Percentiles rank a stretch among this genome's conserved stretches.
Conservation (phyloP, 2,113 vertebrate genomes). For the Colius striatus region DNA sequence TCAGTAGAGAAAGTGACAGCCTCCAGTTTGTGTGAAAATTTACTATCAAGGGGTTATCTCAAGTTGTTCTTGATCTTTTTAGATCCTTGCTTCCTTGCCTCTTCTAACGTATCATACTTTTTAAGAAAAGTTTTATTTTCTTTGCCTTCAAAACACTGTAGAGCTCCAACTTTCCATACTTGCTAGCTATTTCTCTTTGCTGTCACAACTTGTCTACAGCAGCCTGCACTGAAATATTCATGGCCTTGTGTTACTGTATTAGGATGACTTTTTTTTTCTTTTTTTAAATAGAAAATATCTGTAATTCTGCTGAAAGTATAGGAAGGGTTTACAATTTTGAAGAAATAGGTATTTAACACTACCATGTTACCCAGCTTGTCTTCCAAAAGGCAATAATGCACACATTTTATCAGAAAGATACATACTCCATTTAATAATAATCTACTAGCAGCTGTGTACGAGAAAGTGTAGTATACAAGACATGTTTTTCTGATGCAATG, state of each 20-base stretch:
- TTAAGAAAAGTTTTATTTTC: not conserved
- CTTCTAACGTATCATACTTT: not conserved
- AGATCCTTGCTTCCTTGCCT: not conserved
- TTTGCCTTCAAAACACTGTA: not conserved
- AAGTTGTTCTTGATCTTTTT: constrained; percentile 2
- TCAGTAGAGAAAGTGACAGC: not conserved
- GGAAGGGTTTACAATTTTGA: not conserved
- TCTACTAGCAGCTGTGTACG: not conserved
- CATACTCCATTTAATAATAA: not conserved
- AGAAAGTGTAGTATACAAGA: not conserved
- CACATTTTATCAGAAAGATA: not conserved
- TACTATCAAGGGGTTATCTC: not conserved
- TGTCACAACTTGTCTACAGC: not conserved
- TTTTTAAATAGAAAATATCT: not conserved
- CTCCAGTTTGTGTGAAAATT: not conserved
- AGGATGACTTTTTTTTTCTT: not conserved
- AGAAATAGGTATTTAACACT: not conserved
- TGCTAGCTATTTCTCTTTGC: not conserved
- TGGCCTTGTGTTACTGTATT: not conserved
- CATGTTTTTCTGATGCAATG: not conserved
- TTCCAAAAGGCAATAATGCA: not conserved
- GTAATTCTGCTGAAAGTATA: not conserved
- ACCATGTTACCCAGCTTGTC: rapidly evolving
- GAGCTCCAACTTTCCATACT: not conserved
- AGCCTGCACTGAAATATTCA: not conserved